Evolutionary conservation across 1,140 invertebrate species (phyloP).

Genomic region (Drosophila bifasciata): DNA sequence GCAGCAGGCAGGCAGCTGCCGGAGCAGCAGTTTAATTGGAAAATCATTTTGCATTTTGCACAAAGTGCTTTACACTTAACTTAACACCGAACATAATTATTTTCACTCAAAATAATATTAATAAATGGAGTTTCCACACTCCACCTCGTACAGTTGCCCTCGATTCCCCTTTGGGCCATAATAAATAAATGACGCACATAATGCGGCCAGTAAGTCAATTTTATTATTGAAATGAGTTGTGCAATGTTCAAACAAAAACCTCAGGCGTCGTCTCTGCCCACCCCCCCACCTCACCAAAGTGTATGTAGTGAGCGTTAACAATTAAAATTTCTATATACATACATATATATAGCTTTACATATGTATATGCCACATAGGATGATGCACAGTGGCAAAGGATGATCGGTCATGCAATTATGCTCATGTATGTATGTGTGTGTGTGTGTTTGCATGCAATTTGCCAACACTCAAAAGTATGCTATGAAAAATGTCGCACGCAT

Average conservation of each 20-base stretch:
- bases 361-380: conserved; percentile 16
- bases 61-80: conserved; percentile 76
- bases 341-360: conserved; percentile 34
- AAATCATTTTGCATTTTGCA: conserved; percentile 65
- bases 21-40: conserved; percentile 51
- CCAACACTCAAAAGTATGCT: conserved; percentile 77
- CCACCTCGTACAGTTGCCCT: neutral
- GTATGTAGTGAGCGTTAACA: conserved; percentile 48
- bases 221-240: conserved; percentile 72
- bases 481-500: conserved; percentile 62
- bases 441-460: conserved; percentile 64
- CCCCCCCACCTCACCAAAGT: neutral
- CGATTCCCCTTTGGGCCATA: conserved; percentile 34
- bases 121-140: conserved; percentile 37
- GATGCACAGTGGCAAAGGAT: too few relatives aligned
- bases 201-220: conserved; percentile 76
- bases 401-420: conserved; percentile 46
- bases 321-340: conserved; percentile 51
- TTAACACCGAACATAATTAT: conserved; percentile 75
- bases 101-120: conserved; percentile 72
- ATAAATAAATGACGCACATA: conserved; percentile 72
- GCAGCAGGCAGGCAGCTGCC: neutral
- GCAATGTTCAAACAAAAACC: conserved; percentile 60
- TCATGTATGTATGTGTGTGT: conserved; percentile 4
- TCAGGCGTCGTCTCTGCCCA: neutral